Evolutionary conservation across 2,113 vertebrate genomes (phyloP).

Genomic region (Diphyllodes magnificus): DNA sequence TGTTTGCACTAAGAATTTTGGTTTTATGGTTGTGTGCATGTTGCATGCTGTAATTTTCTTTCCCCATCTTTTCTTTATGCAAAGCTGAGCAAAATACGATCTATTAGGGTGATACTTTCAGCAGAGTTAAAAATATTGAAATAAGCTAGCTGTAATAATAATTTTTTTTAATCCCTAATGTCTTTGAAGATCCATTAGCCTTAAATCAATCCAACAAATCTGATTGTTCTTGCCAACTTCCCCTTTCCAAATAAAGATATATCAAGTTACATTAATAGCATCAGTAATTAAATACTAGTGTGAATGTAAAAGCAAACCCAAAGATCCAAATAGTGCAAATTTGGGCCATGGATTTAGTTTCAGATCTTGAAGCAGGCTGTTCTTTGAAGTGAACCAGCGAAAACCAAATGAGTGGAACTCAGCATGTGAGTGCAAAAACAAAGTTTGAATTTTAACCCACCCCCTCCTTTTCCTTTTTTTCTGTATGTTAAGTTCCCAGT

Average conservation of each 20-base stretch:
- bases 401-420: background rate
- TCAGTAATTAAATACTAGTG: background rate
- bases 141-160: background rate
- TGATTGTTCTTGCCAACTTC: conserved; percentile 3
- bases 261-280: background rate
- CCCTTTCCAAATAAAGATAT: background rate
- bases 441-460: background rate
- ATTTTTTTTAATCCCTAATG: background rate
- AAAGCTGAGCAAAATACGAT: background rate
- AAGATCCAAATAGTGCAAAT: background rate
- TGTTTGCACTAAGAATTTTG: background rate
- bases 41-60: background rate
- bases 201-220: conserved; percentile 31
- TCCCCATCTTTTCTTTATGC: background rate
- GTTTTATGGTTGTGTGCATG: background rate
- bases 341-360: background rate
- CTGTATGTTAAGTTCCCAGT: background rate
- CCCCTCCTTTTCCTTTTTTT: background rate
- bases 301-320: background rate
- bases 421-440: background rate
- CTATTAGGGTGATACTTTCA: background rate
- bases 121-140: conserved; percentile 7
- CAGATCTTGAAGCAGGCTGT: background rate
- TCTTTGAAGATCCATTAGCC: conserved; percentile 32
- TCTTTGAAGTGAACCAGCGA: background rate